Conservation (phyloP, 92 coral and sea anemone species). For the Bergia sp. region DNA sequence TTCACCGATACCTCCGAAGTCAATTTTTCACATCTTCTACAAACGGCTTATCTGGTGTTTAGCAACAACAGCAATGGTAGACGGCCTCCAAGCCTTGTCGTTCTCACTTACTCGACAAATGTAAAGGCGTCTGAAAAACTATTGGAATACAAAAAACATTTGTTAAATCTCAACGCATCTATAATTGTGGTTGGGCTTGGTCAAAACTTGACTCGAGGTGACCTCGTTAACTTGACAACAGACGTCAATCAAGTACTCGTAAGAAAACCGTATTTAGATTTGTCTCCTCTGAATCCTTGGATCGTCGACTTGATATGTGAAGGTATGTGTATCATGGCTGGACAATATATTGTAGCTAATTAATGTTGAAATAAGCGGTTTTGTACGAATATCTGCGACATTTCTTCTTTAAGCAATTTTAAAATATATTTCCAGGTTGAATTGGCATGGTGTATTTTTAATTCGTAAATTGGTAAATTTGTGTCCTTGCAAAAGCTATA, state of each 20-base stretch:
- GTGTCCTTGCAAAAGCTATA: too few species aligned
- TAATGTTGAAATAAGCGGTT: background rate
- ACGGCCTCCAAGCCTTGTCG: background rate
- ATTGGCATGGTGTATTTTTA: too few species aligned
- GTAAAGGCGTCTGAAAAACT: background rate
- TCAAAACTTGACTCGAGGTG: background rate
- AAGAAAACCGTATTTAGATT: background rate
- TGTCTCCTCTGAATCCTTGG: background rate
- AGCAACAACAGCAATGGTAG: background rate
- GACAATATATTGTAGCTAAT: background rate
- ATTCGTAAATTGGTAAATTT: too few species aligned
- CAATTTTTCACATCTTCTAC: background rate
- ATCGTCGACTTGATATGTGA: constrained; percentile 15
- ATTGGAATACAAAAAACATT: background rate
- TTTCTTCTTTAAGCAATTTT: too few species aligned
- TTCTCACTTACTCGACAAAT: background rate
- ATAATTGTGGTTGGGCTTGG: constrained; percentile 19
- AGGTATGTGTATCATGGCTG: background rate
- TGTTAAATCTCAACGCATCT: background rate
- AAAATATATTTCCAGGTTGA: too few species aligned
- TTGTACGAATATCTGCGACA: background rate
- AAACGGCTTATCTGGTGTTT: background rate
- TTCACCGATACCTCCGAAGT: background rate
- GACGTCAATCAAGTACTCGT: background rate
- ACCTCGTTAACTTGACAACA: background rate